Base-by-base conservation (phyloP, 2,113 vertebrate genomes). In the Triplophysa dalaica region DNA sequence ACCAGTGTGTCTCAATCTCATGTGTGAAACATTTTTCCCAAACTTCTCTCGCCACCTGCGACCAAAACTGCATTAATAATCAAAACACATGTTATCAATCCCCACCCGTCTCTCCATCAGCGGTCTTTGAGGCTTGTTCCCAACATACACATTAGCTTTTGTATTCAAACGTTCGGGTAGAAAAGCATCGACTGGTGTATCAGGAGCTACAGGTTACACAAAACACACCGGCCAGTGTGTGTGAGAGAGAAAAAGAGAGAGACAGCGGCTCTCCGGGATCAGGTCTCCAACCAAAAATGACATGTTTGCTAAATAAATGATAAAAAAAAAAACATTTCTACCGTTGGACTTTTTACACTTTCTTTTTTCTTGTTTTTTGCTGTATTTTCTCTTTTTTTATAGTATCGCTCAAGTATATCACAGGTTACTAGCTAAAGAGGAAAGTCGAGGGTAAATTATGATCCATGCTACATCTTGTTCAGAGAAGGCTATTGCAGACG, bases 401-500 rank as follows among this genome's bases (percentile, higher is more conserved):
- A 79, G 84, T 41, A 56, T 84, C 66, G 13, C 64, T 78, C 89
- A 91, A 91, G 88, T 87, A 91, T 88, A 90, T 90, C 91, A 87
- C 88, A 48, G 82, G 87, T 88, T 82, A 86, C 92, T 74, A 82
- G 91, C 86, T 84, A 88, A 86, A 90, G 90, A 91, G 89, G 82
- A 89, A 77, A 81, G 70, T 45, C 61, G 50, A 90, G 92, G 89
- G 90, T 88, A 87, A 90, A 79, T 89, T 90, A 80, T 81, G 90
- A 88, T 91, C 92, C 93, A 92, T 90, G 93, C 94, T 93, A 93
- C 92, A 92, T 93, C 92, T 91, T 87, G 88, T 92, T 91, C 83
- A 88, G 88, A 93, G 91, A 92, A 91, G 91, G 94, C 94, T 95
- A 94, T 92, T 93, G 95, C 94, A 94, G 95, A 94, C 94, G 87